phyloP scores from a whole-genome alignment of 2,888 invertebrate species.

The Aquatica leii region DNA sequence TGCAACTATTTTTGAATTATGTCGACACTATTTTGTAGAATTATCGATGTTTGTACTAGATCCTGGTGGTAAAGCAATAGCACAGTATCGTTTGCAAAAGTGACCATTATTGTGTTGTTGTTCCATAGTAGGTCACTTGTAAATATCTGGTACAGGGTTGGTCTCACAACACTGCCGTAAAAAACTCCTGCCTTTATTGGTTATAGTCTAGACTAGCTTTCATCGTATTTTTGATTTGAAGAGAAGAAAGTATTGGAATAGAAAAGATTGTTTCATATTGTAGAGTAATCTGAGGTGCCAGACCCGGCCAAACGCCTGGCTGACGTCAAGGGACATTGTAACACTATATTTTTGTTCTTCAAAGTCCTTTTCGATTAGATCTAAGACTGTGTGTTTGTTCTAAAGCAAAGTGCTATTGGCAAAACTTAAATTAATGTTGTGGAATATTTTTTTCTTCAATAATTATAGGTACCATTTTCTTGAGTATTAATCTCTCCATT shows the following conservation, averaged over 20 bases:
- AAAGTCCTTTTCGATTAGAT: background rate
- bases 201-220: too few relatives aligned
- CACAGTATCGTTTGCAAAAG: too few relatives aligned
- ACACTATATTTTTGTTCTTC: conserved; percentile 7
- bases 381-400: conserved; percentile 2
- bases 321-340: background rate
- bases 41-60: background rate
- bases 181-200: too few relatives aligned
- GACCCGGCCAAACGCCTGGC: background rate
- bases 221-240: background rate
- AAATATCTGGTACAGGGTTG: background rate
- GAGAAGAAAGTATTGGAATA: background rate
- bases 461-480: conserved; percentile 3
- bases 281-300: conserved; percentile 1
- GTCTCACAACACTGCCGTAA: background rate
- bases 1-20: background rate
- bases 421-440: conserved; percentile 1
- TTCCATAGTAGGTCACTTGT: background rate
- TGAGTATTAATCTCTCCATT: conserved; percentile 8
- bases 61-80: too few relatives aligned
- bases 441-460: background rate
- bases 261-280: background rate
- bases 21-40: too few relatives aligned
- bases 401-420: background rate
- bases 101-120: background rate